Evolutionary conservation across 92 coral and sea anemone genomes (phyloP), one percentile per base, ranked within the genome.

Genomic region (Pocillopora grandis): DNA sequence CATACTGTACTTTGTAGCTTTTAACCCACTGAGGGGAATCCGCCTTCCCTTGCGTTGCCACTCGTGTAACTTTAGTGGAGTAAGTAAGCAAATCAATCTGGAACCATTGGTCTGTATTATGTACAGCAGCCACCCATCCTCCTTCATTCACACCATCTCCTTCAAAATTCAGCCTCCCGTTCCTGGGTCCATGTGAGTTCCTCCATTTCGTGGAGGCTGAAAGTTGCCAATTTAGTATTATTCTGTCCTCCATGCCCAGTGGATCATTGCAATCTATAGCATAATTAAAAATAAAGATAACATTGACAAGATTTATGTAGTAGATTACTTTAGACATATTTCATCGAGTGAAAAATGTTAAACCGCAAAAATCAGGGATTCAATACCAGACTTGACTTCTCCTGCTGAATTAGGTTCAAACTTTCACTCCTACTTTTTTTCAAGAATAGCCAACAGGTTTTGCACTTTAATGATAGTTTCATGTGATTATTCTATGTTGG

Each of bases 41-140:
- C 8, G 21, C 2, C 31, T 61, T 66, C 57, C 83, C 83, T 55
- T 79, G 83, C 15, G 83, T 79, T 13, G 83, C 83, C 33, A 79
- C 72, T 21, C 74, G 31, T 2, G 83, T 66, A 52, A 79, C 64
- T 23, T 66, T 23, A 12, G 10, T 79, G 62, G 52, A 79, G 5
- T 48, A 52, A 57, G 27, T 66, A 3, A 19, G 13, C 65, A 79
- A 52, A 66, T 66, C 70, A 23, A 66, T 23, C 70, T 66, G 35
- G 15, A 66, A 35, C 70, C 70, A 66, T 9, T 66, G 70, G 31
- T 66, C 12, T 7, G 37, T 14, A 10, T 66, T 33, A 66, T 10
- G 21, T 21, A 35, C 31, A 14, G 15, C 70, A 9, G 70, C 70
- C 35, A 66, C 13, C 70, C 70, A 66, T 20, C 70, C 37, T 20